Evolutionary conservation across 2,888 invertebrate genomes (phyloP), one percentile per base, ranked within the genome.

Genomic region (Melinaea marsaeus): DNA sequence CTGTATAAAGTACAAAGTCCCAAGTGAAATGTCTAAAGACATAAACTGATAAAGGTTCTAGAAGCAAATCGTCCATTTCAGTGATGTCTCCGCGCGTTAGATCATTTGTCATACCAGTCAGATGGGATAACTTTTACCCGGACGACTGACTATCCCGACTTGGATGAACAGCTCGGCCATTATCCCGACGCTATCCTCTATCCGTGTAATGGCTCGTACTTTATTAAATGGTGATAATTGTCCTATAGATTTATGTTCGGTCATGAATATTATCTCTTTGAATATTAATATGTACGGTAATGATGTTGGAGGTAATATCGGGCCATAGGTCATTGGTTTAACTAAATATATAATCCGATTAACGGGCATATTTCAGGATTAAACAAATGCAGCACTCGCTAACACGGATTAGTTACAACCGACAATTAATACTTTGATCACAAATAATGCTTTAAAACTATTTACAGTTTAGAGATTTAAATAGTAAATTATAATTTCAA

Each of bases 71-170:
- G 83, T 73, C 84, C 80, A 79, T 84, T 84, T 75, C 77, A 72
- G 76, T 79, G 83, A 80, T 81, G 83, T 80, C 78, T 77, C 78
- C 75, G 75, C 73, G 74, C 75, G 71, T 74, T 69, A 73, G 75
- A 73, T 84, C 88, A 85, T 90, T 90, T 90, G 86, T 90, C 90
- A 88, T 90, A 82, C 76, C 76, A 77, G 81, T 83, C 81, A 77
- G 84, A 86, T 84, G 82, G 85, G 84, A 85, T 85, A 85, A 88
- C 86, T 88, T 90, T 89, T 89, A 80, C 79, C 77, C 84, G 79
- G 79, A 77, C 79, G 84, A 79, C 84, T 87, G 86, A 87, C 84
- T 88, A 81, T 82, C 79, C 78, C 73, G 77, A 86, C 80, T 85
- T 86, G 88, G 85, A 83, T 83, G 80, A 83, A 83, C 76, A 83